These are phyloP conservation scores for Megalops cyprinoides DNA, from an alignment of 2,797 vertebrate species.

Conservation along the genomic window DNA sequence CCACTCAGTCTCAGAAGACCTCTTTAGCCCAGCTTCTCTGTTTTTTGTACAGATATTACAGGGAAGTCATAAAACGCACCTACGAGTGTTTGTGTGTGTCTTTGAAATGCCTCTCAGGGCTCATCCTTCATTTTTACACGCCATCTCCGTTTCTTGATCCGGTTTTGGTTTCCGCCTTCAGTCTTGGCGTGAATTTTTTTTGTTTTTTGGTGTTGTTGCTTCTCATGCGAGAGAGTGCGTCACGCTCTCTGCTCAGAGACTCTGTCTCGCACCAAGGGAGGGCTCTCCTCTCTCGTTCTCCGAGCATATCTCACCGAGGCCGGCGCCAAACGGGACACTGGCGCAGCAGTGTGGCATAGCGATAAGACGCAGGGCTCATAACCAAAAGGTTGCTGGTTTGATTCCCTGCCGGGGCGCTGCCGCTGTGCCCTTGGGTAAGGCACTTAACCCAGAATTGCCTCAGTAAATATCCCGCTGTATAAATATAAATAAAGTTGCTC, in stretches of 20 bases:
- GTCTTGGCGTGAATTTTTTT: neutral
- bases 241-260: neutral
- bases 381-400: too few species aligned
- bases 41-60: constrained; percentile 72
- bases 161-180: neutral
- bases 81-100: constrained; percentile 59
- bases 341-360: too few species aligned
- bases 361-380: too few species aligned
- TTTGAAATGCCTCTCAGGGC: neutral
- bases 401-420: too few species aligned
- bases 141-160: neutral
- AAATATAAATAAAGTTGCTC: too few species aligned
- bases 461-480: too few species aligned
- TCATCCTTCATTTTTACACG: constrained; percentile 5
- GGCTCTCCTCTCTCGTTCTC: too few species aligned
- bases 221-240: neutral
- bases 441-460: too few species aligned
- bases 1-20: constrained; percentile 61
- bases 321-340: too few species aligned
- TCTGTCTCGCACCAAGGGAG: too few species aligned
- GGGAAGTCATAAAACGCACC: constrained; percentile 73
- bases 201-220: neutral
- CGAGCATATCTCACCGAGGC: too few species aligned
- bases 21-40: constrained; percentile 68
- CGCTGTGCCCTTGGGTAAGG: too few species aligned